These are phyloP conservation scores for Tachina fera DNA, from an alignment of 2,888 invertebrate species.

Conservation along the genomic window DNA sequence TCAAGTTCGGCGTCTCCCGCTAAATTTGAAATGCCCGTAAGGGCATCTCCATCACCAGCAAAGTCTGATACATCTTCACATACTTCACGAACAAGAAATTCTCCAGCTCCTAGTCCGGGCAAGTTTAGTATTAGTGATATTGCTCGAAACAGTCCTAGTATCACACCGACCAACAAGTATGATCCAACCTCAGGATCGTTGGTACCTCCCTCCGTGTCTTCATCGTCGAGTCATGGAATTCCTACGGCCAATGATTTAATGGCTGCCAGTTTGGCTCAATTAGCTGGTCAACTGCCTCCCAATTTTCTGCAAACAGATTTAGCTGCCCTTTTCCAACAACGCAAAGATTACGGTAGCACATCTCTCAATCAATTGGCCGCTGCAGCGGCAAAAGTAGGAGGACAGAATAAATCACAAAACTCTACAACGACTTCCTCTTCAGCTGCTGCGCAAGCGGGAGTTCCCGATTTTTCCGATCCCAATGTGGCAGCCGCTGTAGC, in stretches of 20 bases:
- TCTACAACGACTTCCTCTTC: slow-evolving; percentile 55
- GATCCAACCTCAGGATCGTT: slow-evolving; percentile 74
- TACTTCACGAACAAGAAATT: slow-evolving; percentile 84
- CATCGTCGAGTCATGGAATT: slow-evolving; percentile 60
- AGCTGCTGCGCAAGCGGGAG: slow-evolving; percentile 49
- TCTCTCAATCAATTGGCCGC: slow-evolving; percentile 81
- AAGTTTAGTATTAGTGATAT: slow-evolving; percentile 82
- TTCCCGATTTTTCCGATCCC: slow-evolving; percentile 76
- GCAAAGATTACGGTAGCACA: slow-evolving; percentile 81
- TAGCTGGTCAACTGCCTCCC: slow-evolving; percentile 81
- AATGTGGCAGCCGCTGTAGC: slow-evolving; percentile 79
- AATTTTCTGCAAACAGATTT: slow-evolving; percentile 81
- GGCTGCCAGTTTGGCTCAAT: slow-evolving; percentile 81
- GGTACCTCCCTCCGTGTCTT: slow-evolving; percentile 72
- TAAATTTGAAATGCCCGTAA: slow-evolving; percentile 85
- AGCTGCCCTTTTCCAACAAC: slow-evolving; percentile 80
- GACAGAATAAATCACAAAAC: slow-evolving; percentile 74
- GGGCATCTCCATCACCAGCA: slow-evolving; percentile 85
- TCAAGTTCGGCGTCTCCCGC: slow-evolving; percentile 83
- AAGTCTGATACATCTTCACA: slow-evolving; percentile 85
- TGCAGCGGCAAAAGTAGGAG: slow-evolving; percentile 81
- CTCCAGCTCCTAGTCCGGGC: slow-evolving; percentile 84
- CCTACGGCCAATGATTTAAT: slow-evolving; percentile 82
- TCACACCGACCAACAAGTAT: slow-evolving; percentile 81
- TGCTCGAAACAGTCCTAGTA: slow-evolving; percentile 81